A percentile compares a stretch with the other conserved stretches of the same genome.
phyloP scores from a whole-genome alignment of 2,797 vertebrate genomes.

The Molossus molossus region DNA sequence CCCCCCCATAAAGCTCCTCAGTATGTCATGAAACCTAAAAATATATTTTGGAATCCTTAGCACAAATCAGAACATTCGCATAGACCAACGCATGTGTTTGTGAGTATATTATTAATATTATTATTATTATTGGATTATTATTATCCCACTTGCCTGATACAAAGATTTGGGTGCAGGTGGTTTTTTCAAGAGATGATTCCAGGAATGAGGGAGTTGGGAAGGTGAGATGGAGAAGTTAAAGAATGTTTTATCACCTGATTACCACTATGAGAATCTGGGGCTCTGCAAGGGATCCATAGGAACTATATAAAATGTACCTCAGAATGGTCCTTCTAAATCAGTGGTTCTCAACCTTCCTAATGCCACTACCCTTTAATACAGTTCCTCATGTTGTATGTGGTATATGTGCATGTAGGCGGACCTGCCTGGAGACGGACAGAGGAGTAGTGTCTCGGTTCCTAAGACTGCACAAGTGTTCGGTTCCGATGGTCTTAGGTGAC shows the following conservation, averaged over 20 bases:
- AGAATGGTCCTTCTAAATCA: background rate
- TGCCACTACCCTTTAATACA: too few relatives aligned
- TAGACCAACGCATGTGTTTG: background rate
- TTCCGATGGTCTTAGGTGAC: too few relatives aligned
- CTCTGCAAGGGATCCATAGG: background rate
- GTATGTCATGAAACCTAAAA: background rate
- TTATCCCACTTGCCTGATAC: background rate
- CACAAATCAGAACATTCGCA: slow-evolving; percentile 11
- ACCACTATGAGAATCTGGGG: background rate
- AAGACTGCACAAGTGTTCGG: too few relatives aligned
- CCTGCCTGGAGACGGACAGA: too few relatives aligned
- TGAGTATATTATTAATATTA: background rate
- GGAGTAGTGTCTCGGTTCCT: too few relatives aligned
- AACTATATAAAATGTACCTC: background rate
- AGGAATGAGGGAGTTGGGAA: background rate
- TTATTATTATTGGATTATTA: background rate
- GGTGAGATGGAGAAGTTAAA: background rate
- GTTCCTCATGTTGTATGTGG: too few relatives aligned
- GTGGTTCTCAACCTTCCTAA: too few relatives aligned
- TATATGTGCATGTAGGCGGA: too few relatives aligned
- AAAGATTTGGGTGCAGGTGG: background rate
- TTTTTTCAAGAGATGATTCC: background rate
- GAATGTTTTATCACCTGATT: background rate
- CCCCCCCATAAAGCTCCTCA: background rate
- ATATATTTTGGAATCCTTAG: background rate